A percentile compares a stretch with the other conserved stretches of the same genome.
phyloP scores from a whole-genome alignment of 2,113 vertebrate species.

The Lamprologus ornatipinnis region DNA sequence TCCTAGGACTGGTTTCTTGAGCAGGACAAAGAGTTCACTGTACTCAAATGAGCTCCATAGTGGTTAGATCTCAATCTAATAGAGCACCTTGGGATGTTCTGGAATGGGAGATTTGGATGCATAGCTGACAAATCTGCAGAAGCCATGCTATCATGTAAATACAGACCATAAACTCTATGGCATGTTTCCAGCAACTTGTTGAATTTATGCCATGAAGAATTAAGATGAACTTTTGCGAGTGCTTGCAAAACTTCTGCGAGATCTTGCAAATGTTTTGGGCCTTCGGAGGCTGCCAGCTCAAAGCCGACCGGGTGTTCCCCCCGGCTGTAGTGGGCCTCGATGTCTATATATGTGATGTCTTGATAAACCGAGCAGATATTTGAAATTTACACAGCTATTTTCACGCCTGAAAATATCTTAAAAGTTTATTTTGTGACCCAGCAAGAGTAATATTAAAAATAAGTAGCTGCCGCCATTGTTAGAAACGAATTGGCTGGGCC shows the following conservation, averaged over 20 bases:
- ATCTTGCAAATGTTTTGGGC: neutral
- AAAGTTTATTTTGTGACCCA: neutral
- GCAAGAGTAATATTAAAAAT: neutral
- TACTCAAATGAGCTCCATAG: neutral
- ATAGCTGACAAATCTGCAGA: neutral
- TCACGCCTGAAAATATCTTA: neutral
- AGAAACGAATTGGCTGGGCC: accelerated
- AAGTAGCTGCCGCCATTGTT: neutral
- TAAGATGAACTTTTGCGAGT: neutral
- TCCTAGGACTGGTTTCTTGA: neutral
- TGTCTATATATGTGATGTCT: neutral
- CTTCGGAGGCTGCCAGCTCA: neutral
- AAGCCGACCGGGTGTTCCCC: neutral
- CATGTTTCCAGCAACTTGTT: neutral
- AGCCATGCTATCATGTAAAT: neutral
- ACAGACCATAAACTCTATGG: neutral
- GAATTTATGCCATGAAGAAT: neutral
- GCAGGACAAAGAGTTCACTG: neutral
- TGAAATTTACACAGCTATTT: neutral
- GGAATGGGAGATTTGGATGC: neutral
- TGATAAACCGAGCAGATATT: neutral
- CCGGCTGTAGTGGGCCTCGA: neutral
- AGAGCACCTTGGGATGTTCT: neutral
- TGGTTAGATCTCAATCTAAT: neutral
- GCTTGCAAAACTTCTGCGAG: accelerated